Conservation (phyloP, 2,113 vertebrate genomes). For the Anolis sagrei region DNA sequence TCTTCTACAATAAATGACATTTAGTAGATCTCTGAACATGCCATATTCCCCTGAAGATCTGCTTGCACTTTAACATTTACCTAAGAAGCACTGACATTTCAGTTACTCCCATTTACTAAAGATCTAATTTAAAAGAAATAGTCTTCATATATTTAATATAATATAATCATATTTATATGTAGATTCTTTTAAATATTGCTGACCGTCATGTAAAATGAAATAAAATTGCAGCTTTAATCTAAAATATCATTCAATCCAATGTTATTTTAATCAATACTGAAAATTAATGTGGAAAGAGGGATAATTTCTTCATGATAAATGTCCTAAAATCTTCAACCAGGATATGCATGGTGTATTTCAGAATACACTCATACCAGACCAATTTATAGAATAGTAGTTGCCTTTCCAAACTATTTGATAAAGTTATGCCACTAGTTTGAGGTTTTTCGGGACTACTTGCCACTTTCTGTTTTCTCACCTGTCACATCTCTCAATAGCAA, state of each 20-base stretch:
- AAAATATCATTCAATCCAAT: background rate
- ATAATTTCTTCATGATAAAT: background rate
- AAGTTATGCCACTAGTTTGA: background rate
- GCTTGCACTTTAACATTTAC: fast-evolving
- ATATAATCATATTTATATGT: background rate
- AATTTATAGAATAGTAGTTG: background rate
- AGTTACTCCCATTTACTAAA: background rate
- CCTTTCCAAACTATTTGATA: background rate
- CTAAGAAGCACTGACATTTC: background rate
- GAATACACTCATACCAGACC: background rate
- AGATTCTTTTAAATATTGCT: background rate
- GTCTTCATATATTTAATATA: background rate
- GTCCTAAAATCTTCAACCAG: background rate
- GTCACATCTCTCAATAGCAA: background rate
- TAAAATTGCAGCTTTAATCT: background rate
- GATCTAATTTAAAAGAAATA: background rate
- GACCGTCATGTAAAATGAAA: background rate
- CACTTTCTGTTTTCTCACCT: too few species aligned
- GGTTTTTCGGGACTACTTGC: too few species aligned
- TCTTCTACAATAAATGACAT: background rate
- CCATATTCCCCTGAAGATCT: background rate
- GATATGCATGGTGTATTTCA: background rate
- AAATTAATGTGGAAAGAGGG: too few species aligned
- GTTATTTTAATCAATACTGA: background rate
- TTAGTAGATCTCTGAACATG: background rate